Base-by-base conservation (phyloP, 1,140 invertebrate species). In the Anoplophora glabripennis region DNA sequence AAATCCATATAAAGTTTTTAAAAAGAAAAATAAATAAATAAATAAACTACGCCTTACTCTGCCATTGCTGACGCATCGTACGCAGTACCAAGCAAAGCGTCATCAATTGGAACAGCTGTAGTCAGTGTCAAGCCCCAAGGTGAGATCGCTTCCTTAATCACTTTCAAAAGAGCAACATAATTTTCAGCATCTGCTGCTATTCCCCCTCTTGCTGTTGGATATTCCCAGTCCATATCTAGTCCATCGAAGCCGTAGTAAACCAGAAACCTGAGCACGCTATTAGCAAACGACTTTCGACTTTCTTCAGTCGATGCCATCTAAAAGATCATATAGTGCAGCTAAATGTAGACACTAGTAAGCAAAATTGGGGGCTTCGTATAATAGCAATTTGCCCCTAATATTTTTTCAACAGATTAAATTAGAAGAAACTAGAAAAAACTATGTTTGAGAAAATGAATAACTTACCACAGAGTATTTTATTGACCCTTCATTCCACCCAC, bases 221-320 rank as follows among this genome's bases (percentile, higher is more conserved):
- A 91, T 56, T 92, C 89, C 89, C 89, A 92, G 69, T 92, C 89
- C n/a, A 93, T 14, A 69, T 93, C 89, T 0, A 93, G 76, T 0
- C 90, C 90, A 74, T 93, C 87, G 56, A 93, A 92, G 2, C 80
- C 76, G 66, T 89, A 81, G n/a, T 79, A 80, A 41, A 75, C 69
- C 0, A 88, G 45, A 61, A 89, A 86, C 1, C 76, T 60, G 0
- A 88, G 75, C 0, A 82, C 79, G 55, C 80, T 84, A 1, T 80
- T 63, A 5, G 85, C 80, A 54, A 91, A 88, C 57, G 10, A 72
- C 75, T 69, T 57, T 11, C 85, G 78, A 8, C 56, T 59, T 8
- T 36, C 63, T 15, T 75, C 58, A 46, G 76, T 74, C 1, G 63
- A 66, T 0, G 77, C 81, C 69, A 83, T 80, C 49, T 70, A 54